Evolutionary conservation across 2,888 invertebrate genomes (phyloP), one percentile per base, ranked within the genome.

Genomic region (Lutraria lutraria): DNA sequence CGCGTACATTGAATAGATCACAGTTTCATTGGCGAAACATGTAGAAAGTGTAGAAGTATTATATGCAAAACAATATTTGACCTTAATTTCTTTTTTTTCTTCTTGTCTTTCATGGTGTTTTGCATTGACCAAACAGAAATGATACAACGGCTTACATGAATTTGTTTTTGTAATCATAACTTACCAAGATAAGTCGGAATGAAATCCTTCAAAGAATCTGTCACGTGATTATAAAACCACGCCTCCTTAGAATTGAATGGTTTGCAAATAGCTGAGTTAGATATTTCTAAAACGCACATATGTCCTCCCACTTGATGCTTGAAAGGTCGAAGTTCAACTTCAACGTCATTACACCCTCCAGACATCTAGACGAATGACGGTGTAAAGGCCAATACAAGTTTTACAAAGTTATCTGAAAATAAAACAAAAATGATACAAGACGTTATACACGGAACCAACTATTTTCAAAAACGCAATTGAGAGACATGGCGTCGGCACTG

Each of bases 261-360:
- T 83, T 94, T 94, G 86, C 94, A 94, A 29, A 94, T 91, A 6
- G 89, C 83, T 4, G 85, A 56, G 16, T 81, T 72, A 31, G 91
- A 89, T 25, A 94, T 81, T 84, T 92, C 91, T 19, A 94, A 86
- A 10, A 94, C 92, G 63, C 92, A 92, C 21, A 92, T 93, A 81
- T 93, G 94, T 53, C 94, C 94, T 15, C 94, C 94, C 29, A 93
- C 94, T 85, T 94, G 94, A 80, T 94, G 93, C 12, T 88, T 87
- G 87, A 93, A 94, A 16, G 93, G 94, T 31, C 87, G 92, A 43
- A 94, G 87, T 72, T 90, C 85, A 83, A 94, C 91, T 13, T 87
- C 72, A 19, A 90, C 88, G 43, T 54, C 29, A 12, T 92, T 89
- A 63, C 31, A 34, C 29, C 19, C 29, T 31, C 31, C 2, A 34